Conservation (phyloP, 1,140 invertebrate genomes). For the Bicyclus anynana region DNA sequence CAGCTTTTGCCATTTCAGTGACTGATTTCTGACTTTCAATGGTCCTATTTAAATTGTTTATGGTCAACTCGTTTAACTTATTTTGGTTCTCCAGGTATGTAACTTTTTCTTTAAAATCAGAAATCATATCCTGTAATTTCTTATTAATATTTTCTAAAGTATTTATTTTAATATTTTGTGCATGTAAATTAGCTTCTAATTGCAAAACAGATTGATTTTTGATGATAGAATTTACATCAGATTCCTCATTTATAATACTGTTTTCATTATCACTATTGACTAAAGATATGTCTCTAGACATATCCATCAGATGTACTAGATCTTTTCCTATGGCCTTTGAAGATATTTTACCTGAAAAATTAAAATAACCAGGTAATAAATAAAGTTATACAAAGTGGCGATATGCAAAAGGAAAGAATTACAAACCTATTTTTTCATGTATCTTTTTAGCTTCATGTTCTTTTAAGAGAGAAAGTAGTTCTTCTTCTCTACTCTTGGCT, state of each 20-base stretch:
- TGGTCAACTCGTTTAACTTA: slow-evolving; percentile 36
- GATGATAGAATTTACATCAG: slow-evolving; percentile 37
- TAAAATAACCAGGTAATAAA: background rate
- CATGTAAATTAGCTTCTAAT: slow-evolving; percentile 41
- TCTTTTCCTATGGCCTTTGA: slow-evolving; percentile 30
- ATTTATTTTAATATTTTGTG: slow-evolving; percentile 40
- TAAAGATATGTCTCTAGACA: slow-evolving; percentile 44
- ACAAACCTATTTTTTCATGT: slow-evolving; percentile 32
- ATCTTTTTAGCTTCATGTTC: slow-evolving; percentile 37
- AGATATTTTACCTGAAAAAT: slow-evolving; percentile 35
- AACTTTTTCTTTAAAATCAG: slow-evolving; percentile 40
- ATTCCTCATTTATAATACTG: slow-evolving; percentile 29
- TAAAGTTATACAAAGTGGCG: background rate
- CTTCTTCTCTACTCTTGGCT: slow-evolving; percentile 53
- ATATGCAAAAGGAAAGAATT: slow-evolving; percentile 5
- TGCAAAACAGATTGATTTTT: slow-evolving; percentile 43
- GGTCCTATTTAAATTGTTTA: slow-evolving; percentile 47
- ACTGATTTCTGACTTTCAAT: slow-evolving; percentile 48
- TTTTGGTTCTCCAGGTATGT: slow-evolving; percentile 42
- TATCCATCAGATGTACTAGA: slow-evolving; percentile 36
- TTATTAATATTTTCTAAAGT: slow-evolving; percentile 42
- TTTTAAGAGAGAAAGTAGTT: slow-evolving; percentile 53
- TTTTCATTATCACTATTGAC: slow-evolving; percentile 45
- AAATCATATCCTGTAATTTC: slow-evolving; percentile 38
- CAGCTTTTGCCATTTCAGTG: slow-evolving; percentile 37